Evolutionary conservation across 2,797 vertebrate species (phyloP).

Genomic region (Gadopsis marmoratus): DNA sequence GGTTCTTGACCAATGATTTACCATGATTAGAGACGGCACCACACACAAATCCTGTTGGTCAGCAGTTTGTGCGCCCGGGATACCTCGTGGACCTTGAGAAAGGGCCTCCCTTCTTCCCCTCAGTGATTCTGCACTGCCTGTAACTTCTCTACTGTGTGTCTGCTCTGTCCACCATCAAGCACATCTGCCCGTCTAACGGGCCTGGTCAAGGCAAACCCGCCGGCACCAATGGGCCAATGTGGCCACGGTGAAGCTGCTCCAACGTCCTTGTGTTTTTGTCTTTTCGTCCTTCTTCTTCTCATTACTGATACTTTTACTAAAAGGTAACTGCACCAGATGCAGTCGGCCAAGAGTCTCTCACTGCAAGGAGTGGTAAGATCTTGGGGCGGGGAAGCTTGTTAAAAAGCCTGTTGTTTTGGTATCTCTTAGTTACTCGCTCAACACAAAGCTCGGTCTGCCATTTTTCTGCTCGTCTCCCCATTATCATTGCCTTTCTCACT

Average conservation of each 20-base stretch:
- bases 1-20: slow-evolving; percentile 11
- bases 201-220: background rate
- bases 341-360: slow-evolving; percentile 24
- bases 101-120: slow-evolving; percentile 47
- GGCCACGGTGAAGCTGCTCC: slow-evolving; percentile 7
- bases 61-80: slow-evolving; percentile 40
- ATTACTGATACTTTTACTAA: background rate
- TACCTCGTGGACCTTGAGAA: slow-evolving; percentile 28
- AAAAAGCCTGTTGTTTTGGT: slow-evolving; percentile 47
- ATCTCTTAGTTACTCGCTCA: slow-evolving; percentile 45
- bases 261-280: background rate
- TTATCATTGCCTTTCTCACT: slow-evolving; percentile 8
- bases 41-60: slow-evolving; percentile 21
- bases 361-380: slow-evolving; percentile 6
- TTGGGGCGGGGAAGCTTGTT: background rate
- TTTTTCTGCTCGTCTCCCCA: slow-evolving; percentile 3
- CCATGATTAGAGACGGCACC: slow-evolving; percentile 34
- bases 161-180: background rate
- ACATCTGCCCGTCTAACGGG: background rate
- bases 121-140: background rate
- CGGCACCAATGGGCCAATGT: background rate
- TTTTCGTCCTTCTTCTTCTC: background rate
- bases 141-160: background rate
- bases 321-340: slow-evolving; percentile 3
- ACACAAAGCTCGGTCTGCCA: slow-evolving; percentile 18